phyloP scores from a whole-genome alignment of 2,797 vertebrate species.

The Muraenolepis orangiensis region DNA sequence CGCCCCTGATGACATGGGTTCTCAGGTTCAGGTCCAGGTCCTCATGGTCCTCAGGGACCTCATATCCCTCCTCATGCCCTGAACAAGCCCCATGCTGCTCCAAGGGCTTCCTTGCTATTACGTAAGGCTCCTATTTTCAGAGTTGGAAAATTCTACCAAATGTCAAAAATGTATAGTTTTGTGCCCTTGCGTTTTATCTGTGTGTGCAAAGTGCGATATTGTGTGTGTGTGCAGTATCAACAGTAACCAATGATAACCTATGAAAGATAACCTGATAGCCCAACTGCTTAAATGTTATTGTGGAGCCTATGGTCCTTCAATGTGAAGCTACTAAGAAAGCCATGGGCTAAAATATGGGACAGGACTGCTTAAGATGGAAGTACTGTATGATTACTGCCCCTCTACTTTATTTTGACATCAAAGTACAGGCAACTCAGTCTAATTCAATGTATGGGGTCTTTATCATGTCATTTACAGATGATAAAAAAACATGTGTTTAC shows the following conservation, averaged over 20 bases:
- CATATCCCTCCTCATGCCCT: constrained; percentile 44
- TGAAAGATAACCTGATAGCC: neutral
- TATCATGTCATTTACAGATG: constrained; percentile 32
- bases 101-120: constrained; percentile 82
- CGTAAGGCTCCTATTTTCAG: constrained; percentile 81
- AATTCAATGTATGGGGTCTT: constrained; percentile 22
- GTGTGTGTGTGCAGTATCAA: neutral
- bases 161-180: too few relatives aligned
- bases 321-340: neutral
- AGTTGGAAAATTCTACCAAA: constrained; percentile 42
- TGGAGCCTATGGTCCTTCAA: neutral
- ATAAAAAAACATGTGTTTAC: constrained; percentile 50
- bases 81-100: constrained; percentile 69
- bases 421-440: constrained; percentile 30
- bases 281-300: too few relatives aligned
- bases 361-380: neutral
- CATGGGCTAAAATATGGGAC: neutral
- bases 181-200: too few relatives aligned
- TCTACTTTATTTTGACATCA: constrained; percentile 41
- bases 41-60: too few relatives aligned
- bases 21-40: constrained; percentile 85
- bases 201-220: neutral
- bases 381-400: constrained; percentile 19
- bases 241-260: neutral
- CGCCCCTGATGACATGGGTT: constrained; percentile 93